Evolutionary conservation across 2,113 vertebrate species (phyloP).

Genomic region (Rhinolophus ferrumequinum): DNA sequence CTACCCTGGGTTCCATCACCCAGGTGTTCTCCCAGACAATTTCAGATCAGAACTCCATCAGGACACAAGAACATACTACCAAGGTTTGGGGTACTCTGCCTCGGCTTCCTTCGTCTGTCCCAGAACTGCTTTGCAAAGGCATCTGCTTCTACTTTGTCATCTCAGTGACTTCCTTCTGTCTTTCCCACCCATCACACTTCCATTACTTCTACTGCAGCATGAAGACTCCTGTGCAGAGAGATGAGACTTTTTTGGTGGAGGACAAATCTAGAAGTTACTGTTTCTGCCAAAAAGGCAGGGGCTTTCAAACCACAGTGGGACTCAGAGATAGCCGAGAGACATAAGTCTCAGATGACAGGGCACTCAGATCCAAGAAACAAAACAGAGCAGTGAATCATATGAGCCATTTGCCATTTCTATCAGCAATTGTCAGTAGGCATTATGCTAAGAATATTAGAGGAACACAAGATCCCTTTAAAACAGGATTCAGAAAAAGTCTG

Average conservation of each 20-base stretch:
- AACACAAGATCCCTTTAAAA: conserved; percentile 32
- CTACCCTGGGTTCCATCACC: not conserved
- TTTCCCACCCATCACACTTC: not conserved
- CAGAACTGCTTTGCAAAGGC: not conserved
- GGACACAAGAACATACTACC: not conserved
- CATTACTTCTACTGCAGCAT: not conserved
- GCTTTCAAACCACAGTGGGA: not conserved
- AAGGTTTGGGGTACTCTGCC: too few relatives aligned
- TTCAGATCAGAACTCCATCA: not conserved
- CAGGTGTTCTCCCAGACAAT: not conserved
- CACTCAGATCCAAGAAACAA: conserved; percentile 7
- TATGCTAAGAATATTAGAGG: conserved; percentile 49
- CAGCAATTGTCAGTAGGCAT: not conserved
- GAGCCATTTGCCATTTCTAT: not conserved
- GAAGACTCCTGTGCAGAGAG: not conserved
- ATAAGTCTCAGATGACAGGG: not conserved
- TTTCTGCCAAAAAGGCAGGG: not conserved
- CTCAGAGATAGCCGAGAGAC: not conserved
- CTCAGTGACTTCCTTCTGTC: not conserved
- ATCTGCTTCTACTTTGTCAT: not conserved
- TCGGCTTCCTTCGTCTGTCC: not conserved
- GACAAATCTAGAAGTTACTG: conserved; percentile 32
- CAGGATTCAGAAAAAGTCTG: not conserved
- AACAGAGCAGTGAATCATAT: not conserved
- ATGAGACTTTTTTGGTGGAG: not conserved